A percentile compares a stretch with the other conserved stretches of the same genome.
These are phyloP conservation scores for Zaprionus tsacasi DNA, from an alignment of 1,140 invertebrate genomes.

Conservation along the genomic window DNA sequence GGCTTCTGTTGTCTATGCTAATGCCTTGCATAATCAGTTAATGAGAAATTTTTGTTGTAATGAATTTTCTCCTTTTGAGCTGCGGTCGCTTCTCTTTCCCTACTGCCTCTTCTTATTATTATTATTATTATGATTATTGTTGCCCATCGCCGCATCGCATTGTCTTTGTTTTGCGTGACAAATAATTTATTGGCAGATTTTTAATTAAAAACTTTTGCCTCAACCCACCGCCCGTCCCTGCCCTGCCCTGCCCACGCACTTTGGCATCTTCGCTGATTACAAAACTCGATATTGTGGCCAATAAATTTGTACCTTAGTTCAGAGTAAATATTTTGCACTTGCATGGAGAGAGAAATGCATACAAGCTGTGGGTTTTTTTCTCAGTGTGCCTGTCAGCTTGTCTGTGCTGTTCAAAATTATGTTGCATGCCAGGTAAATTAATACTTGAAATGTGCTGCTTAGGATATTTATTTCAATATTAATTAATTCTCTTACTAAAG, in stretches of 20 bases:
- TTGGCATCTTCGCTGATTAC: constrained; percentile 30
- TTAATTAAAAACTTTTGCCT: constrained; percentile 73
- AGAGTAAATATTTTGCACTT: constrained; percentile 10
- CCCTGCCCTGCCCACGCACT: neutral
- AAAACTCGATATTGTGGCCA: constrained; percentile 47
- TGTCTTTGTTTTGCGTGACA: constrained; percentile 57
- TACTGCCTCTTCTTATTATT: constrained; percentile 27
- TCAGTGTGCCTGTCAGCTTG: too few relatives aligned
- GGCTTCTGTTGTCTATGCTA: constrained; percentile 67
- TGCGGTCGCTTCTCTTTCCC: constrained; percentile 20
- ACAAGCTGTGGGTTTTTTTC: too few relatives aligned
- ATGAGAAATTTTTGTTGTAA: constrained; percentile 81
- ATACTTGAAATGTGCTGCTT: neutral
- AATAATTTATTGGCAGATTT: constrained; percentile 81
- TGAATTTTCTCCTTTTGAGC: constrained; percentile 75
- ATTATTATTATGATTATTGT: constrained; percentile 17
- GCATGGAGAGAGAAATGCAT: too few relatives aligned
- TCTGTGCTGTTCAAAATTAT: too few relatives aligned
- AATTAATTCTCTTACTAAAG: neutral
- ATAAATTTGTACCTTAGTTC: constrained; percentile 63
- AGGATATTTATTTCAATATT: neutral
- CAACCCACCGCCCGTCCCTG: neutral
- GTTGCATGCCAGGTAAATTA: neutral
- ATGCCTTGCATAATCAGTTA: constrained; percentile 79
- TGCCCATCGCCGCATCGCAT: constrained; percentile 9